Percentiles rank a stretch among this genome's conserved stretches.
phyloP scores from a whole-genome alignment of 2,888 invertebrate species.

The Cerastis rubricosa region DNA sequence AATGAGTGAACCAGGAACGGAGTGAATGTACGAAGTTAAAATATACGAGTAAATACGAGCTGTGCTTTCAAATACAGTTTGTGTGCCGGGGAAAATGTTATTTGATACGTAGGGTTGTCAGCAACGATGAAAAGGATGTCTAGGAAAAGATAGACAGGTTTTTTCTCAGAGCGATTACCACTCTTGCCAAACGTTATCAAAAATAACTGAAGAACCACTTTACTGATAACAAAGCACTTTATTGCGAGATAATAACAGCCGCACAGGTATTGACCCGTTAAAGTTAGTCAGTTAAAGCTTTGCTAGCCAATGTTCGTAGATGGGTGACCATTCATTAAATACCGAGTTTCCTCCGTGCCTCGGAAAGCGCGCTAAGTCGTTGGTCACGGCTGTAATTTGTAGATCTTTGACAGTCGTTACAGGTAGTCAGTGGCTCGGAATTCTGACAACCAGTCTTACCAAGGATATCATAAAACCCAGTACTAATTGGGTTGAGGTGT shows the following conservation, averaged over 20 bases:
- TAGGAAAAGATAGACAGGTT: background rate
- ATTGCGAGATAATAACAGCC: background rate
- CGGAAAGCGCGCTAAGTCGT: background rate
- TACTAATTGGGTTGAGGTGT: background rate
- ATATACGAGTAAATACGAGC: slow-evolving; percentile 32
- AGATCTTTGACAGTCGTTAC: background rate
- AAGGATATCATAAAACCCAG: background rate
- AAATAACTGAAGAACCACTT: background rate
- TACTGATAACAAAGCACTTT: background rate
- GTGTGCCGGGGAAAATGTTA: slow-evolving; percentile 28
- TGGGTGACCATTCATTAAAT: background rate
- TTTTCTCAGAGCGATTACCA: background rate
- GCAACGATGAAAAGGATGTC: background rate
- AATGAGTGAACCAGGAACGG: slow-evolving; percentile 32
- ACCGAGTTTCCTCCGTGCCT: background rate
- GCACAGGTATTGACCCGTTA: too few species aligned
- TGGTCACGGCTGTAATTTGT: background rate
- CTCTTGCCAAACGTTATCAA: background rate
- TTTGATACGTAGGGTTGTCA: slow-evolving; percentile 12
- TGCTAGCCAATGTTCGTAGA: background rate
- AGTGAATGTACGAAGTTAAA: slow-evolving; percentile 37
- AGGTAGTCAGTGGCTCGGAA: too few species aligned
- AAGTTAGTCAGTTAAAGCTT: background rate
- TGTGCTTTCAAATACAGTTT: slow-evolving; percentile 29
- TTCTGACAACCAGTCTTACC: too few species aligned